A percentile compares a stretch with the other conserved stretches of the same genome.
phyloP scores from a whole-genome alignment of 1,140 invertebrate genomes.

The Drosophila nigromelanica region DNA sequence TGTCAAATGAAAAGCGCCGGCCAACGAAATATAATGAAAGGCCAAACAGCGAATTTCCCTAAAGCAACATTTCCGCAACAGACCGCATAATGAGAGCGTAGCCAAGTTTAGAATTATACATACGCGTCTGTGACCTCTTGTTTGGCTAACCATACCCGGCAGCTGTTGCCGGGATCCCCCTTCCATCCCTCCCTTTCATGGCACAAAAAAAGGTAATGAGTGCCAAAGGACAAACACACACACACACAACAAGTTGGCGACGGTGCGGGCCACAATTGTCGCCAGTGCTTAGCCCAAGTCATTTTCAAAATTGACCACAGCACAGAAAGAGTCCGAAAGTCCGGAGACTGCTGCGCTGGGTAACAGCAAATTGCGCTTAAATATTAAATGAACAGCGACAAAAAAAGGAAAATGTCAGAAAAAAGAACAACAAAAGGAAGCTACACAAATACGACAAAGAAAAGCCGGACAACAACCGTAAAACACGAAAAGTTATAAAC shows the following conservation, averaged over 20 bases:
- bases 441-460: slow-evolving; percentile 39
- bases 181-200: background rate
- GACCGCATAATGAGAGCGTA: slow-evolving; percentile 79
- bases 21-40: slow-evolving; percentile 74
- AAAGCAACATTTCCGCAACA: slow-evolving; percentile 77
- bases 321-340: slow-evolving; percentile 30
- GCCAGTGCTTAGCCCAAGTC: slow-evolving; percentile 77
- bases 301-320: slow-evolving; percentile 82
- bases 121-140: slow-evolving; percentile 55
- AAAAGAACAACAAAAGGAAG: slow-evolving; percentile 6
- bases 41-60: slow-evolving; percentile 58
- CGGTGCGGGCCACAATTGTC: slow-evolving; percentile 60
- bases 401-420: slow-evolving; percentile 8
- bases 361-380: slow-evolving; percentile 81
- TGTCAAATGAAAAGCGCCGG: slow-evolving; percentile 73
- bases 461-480: slow-evolving; percentile 73
- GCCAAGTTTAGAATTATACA: slow-evolving; percentile 56
- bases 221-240: slow-evolving; percentile 72
- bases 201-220: slow-evolving; percentile 70
- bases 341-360: slow-evolving; percentile 49
- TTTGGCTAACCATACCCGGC: slow-evolving; percentile 28
- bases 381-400: slow-evolving; percentile 80
- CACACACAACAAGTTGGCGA: slow-evolving; percentile 58
- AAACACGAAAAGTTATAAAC: slow-evolving; percentile 82
- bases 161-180: slow-evolving; percentile 25